Evolutionary conservation across 2,113 vertebrate genomes (phyloP), one percentile per base, ranked within the genome.

Genomic region (Tenebrosternarchus preto): DNA sequence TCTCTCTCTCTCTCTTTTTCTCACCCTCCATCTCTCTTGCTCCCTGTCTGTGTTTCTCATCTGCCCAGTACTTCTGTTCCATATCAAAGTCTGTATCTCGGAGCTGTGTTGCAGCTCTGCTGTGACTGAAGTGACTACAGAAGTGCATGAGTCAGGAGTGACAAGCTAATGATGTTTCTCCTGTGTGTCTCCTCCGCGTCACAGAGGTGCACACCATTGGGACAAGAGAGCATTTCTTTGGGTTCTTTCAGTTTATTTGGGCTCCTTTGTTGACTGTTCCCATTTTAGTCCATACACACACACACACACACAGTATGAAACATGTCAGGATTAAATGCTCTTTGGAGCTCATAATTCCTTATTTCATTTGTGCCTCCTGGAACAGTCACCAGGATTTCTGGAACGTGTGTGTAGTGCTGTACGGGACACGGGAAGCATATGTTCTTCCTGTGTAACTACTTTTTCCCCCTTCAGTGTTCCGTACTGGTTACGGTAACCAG

Each of bases 1-100:
- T 67, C 16, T n/a, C 15, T 5, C 25, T 31, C 20, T 22, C 9
- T 72, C 36, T 19, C 31, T 57, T 19, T 4, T 20, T 9, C 24
- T 22, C 15, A 17, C 36, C n/a, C 20, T n/a, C 7, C 1, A 0
- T 39, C 11, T 56, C 7, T 43, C 25, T 4, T 22, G 11, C 56
- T 22, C 19, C 16, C 9, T 31, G 25, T 27, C 60, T 39, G 29
- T n/a, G 5, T 64, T 25, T 15, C 20, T 50, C 20, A 1, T 20
- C 3, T 53, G 20, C 9, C 57, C 15, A 31, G 25, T n/a, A 20
- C 3, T 3, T 72, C 29, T 79, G 55, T 70, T 3, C 39, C 2
- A 39, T 71, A 79, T 79, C 67, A 79, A 79, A 79, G 55, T 36
- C 27, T 61, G 4, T 31, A 20, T 12, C 36, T 61, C 2, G 43